Evolutionary conservation across 1,140 invertebrate genomes (phyloP).

Genomic region (Meloidogyne floridensis): DNA sequence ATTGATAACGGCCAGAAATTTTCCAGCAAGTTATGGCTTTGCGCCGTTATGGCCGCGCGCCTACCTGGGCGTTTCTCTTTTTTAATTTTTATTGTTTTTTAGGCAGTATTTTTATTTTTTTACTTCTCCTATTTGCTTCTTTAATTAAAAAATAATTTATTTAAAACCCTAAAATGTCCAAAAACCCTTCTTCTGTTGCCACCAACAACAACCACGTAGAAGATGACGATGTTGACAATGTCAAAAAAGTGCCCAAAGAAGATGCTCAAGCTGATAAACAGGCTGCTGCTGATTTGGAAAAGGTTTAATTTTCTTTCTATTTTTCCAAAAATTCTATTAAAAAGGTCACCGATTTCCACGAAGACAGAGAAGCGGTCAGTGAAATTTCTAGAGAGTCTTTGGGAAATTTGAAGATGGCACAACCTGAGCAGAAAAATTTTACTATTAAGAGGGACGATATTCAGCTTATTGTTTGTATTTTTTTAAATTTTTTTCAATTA

Average conservation of each 20-base stretch:
- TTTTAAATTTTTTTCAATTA: not conserved
- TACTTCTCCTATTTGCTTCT: too few relatives aligned
- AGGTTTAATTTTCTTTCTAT: not conserved
- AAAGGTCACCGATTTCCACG: constrained; percentile 33
- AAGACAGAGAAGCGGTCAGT: constrained; percentile 36
- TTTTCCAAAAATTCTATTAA: not conserved
- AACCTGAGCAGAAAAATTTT: constrained; percentile 31
- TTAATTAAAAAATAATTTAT: too few relatives aligned
- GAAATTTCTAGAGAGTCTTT: constrained; percentile 38
- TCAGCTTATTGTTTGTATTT: constrained; percentile 12
- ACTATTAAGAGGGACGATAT: constrained; percentile 33
- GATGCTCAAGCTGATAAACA: not conserved
- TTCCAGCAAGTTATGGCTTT: too few relatives aligned
- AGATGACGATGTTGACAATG: not conserved
- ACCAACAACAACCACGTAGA: not conserved
- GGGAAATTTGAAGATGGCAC: constrained; percentile 33
- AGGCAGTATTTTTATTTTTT: too few relatives aligned
- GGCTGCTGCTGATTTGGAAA: not conserved
- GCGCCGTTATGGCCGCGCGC: too few relatives aligned
- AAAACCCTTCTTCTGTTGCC: not conserved
- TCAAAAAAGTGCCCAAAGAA: not conserved
- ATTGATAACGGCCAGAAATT: too few relatives aligned
- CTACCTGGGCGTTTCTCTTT: too few relatives aligned
- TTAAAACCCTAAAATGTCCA: not conserved
- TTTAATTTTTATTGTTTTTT: too few relatives aligned